These are phyloP conservation scores for Tachycineta bicolor DNA, from an alignment of 2,113 vertebrate species.

Conservation along the genomic window DNA sequence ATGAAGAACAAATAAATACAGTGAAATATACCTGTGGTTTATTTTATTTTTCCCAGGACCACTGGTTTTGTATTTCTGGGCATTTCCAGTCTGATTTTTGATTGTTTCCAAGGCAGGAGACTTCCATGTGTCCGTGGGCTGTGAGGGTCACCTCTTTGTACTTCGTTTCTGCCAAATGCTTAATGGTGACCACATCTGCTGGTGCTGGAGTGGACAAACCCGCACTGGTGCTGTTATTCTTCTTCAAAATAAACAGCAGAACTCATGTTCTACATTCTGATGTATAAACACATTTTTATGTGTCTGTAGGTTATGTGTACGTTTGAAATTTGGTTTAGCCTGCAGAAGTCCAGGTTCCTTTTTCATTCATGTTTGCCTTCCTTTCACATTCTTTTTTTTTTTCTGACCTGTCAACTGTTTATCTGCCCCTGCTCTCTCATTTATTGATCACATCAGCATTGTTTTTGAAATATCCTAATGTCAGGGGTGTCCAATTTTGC, in stretches of 20 bases:
- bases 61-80: neutral
- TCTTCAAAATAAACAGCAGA: neutral
- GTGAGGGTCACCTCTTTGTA: neutral
- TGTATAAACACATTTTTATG: neutral
- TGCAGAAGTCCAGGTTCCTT: neutral
- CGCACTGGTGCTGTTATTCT: neutral
- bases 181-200: neutral
- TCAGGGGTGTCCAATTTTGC: neutral
- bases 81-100: neutral
- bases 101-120: neutral
- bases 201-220: neutral
- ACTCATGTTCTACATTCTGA: neutral
- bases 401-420: neutral
- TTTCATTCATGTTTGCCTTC: neutral
- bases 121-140: neutral
- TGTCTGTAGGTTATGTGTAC: neutral
- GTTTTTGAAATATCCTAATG: neutral
- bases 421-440: neutral
- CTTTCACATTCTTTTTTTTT: neutral
- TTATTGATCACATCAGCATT: neutral
- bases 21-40: neutral
- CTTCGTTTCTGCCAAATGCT: neutral
- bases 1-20: conserved; percentile 49
- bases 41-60: neutral
- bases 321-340: neutral